Conservation (phyloP, 2,797 vertebrate species). For the Aplochiton taeniatus region DNA sequence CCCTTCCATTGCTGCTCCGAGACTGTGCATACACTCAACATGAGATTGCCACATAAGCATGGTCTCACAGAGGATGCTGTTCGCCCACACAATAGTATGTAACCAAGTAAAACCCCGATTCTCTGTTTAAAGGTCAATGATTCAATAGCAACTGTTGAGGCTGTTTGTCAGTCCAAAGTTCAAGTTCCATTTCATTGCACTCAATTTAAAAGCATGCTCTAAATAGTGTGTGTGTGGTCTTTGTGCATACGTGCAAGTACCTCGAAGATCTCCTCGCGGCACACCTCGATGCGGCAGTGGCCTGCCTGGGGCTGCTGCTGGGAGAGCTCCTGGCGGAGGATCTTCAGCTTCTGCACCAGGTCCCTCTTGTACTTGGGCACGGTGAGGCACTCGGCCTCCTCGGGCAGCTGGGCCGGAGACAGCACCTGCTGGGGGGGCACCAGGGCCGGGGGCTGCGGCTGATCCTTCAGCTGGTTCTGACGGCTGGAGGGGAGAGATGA, state of each 20-base stretch:
- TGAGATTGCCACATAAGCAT: too few species aligned
- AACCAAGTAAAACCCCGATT: too few species aligned
- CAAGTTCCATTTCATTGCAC: too few species aligned
- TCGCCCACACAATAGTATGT: too few species aligned
- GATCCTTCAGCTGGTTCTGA: conserved; percentile 86
- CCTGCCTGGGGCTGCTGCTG: conserved; percentile 98
- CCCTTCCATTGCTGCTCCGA: too few species aligned
- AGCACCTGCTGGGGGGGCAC: conserved; percentile 79
- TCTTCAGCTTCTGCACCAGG: conserved; percentile 97
- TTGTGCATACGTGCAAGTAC: conserved; percentile 62
- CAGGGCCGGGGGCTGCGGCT: conserved; percentile 73
- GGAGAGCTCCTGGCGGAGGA: conserved; percentile 92
- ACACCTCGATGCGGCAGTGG: conserved; percentile 97
- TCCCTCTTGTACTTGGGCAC: conserved; percentile 95
- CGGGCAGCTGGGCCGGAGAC: conserved; percentile 85
- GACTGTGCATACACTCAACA: too few species aligned
- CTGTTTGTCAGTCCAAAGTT: too few species aligned
- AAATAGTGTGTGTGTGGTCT: background rate
- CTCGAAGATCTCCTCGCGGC: conserved; percentile 99
- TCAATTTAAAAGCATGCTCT: too few species aligned
- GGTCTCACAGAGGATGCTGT: too few species aligned
- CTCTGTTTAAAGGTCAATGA: too few species aligned
- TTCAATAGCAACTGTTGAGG: too few species aligned
- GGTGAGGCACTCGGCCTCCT: conserved; percentile 91
- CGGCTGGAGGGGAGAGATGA: background rate